Evolutionary conservation across 2,113 vertebrate species (phyloP), one percentile per base, ranked within the genome.

Genomic region (Atlantisia rogersi): DNA sequence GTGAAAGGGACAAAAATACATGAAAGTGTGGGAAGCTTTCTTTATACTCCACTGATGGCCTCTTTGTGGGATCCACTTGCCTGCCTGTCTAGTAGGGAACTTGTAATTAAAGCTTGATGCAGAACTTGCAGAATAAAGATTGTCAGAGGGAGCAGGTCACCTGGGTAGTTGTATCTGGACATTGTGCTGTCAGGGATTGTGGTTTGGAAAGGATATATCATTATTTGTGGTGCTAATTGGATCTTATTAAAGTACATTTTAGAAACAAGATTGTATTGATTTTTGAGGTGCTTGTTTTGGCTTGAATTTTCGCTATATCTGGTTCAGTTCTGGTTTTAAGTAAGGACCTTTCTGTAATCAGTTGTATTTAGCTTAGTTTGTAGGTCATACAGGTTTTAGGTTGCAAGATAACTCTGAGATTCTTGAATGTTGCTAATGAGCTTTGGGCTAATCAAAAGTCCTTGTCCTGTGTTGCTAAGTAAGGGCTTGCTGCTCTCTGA

Each of bases 391-490:
- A 21, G 86, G 86, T 86, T 96, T 97, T 88, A 92, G 70, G 82
- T 93, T 79, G 63, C 91, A 94, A 73, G 70, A 62, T 82, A 48
- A 52, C 71, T 79, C 56, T 2, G 22, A 63, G 77, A 58, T 77
- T 81, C 65, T 76, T 86, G 53, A 86, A 81, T 88, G 90, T 86
- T 94, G 56, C 58, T 96, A 88, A 95, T 96, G 94, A 95, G 94
- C 69, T 94, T 96, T 95, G 65, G 40, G 53, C 65, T 96, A 86
- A 93, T 96, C 53, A 76, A 46, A 93, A 92, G 74, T 73, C 69
- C 44, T 82, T 6, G 39, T 86, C 46, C 76, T 88, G 48, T 60
- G 17, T 25, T 86, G 48, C 70, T 44, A 48, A 81, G 87, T 77
- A 67, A 74, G 56, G 71, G 29, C 64, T 88, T 65, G 26, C 39